Evolutionary conservation across 2,113 vertebrate genomes (phyloP).

Genomic region (Oncorhynchus clarkii): DNA sequence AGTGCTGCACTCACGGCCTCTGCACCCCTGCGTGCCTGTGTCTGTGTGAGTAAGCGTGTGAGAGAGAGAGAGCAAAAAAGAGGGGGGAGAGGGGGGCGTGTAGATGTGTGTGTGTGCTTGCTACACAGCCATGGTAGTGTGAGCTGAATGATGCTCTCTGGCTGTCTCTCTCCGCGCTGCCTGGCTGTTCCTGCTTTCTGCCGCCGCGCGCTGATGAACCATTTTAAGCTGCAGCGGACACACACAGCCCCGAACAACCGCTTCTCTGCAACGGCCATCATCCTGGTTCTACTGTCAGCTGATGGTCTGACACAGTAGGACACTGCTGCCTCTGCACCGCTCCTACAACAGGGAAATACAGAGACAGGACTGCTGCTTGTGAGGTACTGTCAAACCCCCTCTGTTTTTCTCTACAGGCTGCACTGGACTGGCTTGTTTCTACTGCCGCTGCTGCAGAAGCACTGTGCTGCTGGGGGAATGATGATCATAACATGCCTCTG

Average conservation of each 20-base stretch:
- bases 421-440: constrained; percentile 36
- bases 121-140: constrained; percentile 72
- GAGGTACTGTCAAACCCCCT: constrained; percentile 64
- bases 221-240: constrained; percentile 65
- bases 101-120: constrained; percentile 69
- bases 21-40: constrained; percentile 18
- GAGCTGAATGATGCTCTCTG: constrained; percentile 72
- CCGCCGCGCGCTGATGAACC: constrained; percentile 73
- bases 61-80: background rate
- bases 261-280: constrained; percentile 38
- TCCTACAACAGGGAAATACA: constrained; percentile 27
- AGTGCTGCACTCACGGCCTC: constrained; percentile 7
- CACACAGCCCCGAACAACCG: constrained; percentile 11
- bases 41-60: constrained; percentile 18
- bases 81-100: constrained; percentile 49
- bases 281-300: constrained; percentile 51
- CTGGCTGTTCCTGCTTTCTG: constrained; percentile 72
- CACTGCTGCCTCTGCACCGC: constrained; percentile 61
- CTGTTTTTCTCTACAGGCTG: constrained; percentile 34
- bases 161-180: constrained; percentile 57
- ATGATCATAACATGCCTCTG: constrained; percentile 48
- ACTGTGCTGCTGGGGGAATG: constrained; percentile 37
- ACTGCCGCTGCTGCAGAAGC: constrained; percentile 52
- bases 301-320: constrained; percentile 57
- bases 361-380: constrained; percentile 22